These are phyloP conservation scores for Hyaena hyaena DNA, from an alignment of 2,113 vertebrate genomes.

Conservation along the genomic window DNA sequence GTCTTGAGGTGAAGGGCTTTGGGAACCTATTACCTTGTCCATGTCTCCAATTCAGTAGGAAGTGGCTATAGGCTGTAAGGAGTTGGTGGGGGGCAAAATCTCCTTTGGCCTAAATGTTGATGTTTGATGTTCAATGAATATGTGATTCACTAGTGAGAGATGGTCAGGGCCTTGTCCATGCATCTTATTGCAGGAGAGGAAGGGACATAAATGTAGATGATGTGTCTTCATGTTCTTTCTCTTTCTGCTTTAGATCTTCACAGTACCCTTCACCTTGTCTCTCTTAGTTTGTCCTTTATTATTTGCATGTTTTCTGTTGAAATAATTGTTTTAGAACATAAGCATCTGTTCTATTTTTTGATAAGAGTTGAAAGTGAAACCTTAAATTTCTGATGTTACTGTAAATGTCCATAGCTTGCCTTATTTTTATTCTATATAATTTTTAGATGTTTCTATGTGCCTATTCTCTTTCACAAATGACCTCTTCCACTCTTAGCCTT, in stretches of 20 bases:
- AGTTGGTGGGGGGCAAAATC: background rate
- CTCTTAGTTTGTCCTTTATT: background rate
- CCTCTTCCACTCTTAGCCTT: background rate
- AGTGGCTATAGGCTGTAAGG: background rate
- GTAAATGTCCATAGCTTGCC: background rate
- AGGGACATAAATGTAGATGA: background rate
- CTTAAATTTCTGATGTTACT: background rate
- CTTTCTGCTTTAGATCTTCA: background rate
- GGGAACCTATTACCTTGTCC: background rate
- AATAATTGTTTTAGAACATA: background rate
- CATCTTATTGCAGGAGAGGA: background rate
- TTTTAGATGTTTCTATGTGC: background rate
- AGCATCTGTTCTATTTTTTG: background rate
- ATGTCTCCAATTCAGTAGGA: background rate
- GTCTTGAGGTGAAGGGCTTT: background rate
- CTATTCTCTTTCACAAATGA: background rate
- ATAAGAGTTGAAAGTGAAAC: background rate
- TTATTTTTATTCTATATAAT: background rate
- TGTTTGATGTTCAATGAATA: background rate
- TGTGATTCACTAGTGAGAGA: background rate
- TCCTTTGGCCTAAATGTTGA: background rate
- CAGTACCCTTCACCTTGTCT: background rate
- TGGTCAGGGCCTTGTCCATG: background rate
- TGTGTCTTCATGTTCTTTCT: background rate
- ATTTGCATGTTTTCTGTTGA: background rate